Conservation (phyloP, 2,888 invertebrate genomes). For the Scaeva pyrastri region DNA sequence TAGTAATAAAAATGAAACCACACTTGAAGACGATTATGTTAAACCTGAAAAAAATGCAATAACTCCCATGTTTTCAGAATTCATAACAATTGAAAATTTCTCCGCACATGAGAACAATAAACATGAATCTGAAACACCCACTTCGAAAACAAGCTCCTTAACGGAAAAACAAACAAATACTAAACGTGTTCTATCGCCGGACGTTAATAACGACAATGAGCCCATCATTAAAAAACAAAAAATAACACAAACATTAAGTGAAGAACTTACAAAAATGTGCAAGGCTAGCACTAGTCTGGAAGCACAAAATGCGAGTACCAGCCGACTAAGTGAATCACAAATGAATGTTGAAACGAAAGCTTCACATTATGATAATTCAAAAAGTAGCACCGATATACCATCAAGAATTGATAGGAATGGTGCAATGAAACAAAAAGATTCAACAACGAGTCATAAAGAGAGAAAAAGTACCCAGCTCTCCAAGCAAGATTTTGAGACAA, state of each 20-base stretch:
- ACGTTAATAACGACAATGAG: not conserved
- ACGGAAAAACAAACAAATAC: slow-evolving; percentile 16
- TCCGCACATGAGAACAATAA: not conserved
- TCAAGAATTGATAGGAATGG: not conserved
- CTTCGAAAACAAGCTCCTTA: not conserved
- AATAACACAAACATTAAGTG: not conserved
- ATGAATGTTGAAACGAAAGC: slow-evolving; percentile 16
- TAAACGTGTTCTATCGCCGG: slow-evolving; percentile 36
- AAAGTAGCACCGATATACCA: not conserved
- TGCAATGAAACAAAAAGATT: not conserved
- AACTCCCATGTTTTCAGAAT: slow-evolving; percentile 44
- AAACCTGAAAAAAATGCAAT: slow-evolving; percentile 23
- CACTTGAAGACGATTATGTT: not conserved
- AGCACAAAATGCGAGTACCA: slow-evolving; percentile 6
- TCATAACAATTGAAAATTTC: slow-evolving; percentile 33
- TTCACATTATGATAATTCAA: not conserved
- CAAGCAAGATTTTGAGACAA: slow-evolving; percentile 42
- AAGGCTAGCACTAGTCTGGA: not conserved
- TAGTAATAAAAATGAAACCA: slow-evolving; percentile 8
- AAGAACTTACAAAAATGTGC: slow-evolving; percentile 30
- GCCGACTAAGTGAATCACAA: not conserved
- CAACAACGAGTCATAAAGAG: not conserved
- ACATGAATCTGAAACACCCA: not conserved
- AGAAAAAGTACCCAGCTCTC: not conserved
- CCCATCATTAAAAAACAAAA: slow-evolving; percentile 27